phyloP scores from a whole-genome alignment of 2,797 vertebrate genomes.

The Labroides dimidiatus region DNA sequence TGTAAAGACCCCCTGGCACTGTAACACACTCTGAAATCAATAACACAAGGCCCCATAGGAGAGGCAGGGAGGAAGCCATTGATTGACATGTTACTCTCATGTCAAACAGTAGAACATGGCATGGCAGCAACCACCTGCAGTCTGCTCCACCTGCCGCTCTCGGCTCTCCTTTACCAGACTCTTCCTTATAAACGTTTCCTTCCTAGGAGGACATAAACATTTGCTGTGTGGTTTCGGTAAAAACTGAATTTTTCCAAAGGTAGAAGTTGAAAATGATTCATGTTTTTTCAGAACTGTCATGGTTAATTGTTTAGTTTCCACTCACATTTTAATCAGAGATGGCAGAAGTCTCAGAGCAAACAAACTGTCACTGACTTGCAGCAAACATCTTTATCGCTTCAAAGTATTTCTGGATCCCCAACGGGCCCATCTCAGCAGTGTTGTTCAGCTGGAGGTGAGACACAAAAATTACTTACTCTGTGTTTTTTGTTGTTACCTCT shows the following conservation, averaged over 20 bases:
- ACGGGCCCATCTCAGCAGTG: constrained; percentile 35
- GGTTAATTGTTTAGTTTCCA: constrained; percentile 59
- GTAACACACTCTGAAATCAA: constrained; percentile 81
- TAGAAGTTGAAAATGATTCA: background rate
- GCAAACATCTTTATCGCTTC: constrained; percentile 68
- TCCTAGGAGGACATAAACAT: constrained; percentile 1
- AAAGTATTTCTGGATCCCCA: constrained; percentile 71
- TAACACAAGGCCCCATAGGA: constrained; percentile 79
- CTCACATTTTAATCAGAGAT: constrained; percentile 52
- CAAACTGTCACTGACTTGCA: constrained; percentile 51
- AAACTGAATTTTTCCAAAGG: background rate
- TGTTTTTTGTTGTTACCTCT: constrained; percentile 58
- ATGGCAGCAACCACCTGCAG: constrained; percentile 76
- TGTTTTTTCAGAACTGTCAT: constrained; percentile 42
- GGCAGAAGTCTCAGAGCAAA: constrained; percentile 41
- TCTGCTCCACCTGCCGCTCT: constrained; percentile 72
- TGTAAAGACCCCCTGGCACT: constrained; percentile 75
- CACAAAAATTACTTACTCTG: constrained; percentile 46
- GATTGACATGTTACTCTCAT: constrained; percentile 81
- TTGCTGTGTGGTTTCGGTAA: constrained; percentile 2
- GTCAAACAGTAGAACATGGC: constrained; percentile 81
- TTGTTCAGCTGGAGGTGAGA: constrained; percentile 55
- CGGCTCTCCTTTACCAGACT: constrained; percentile 54
- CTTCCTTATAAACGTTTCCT: constrained; percentile 19
- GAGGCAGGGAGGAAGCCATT: constrained; percentile 80